These are phyloP conservation scores for Nebria ingens DNA, from an alignment of 1,140 invertebrate species.

Conservation along the genomic window DNA sequence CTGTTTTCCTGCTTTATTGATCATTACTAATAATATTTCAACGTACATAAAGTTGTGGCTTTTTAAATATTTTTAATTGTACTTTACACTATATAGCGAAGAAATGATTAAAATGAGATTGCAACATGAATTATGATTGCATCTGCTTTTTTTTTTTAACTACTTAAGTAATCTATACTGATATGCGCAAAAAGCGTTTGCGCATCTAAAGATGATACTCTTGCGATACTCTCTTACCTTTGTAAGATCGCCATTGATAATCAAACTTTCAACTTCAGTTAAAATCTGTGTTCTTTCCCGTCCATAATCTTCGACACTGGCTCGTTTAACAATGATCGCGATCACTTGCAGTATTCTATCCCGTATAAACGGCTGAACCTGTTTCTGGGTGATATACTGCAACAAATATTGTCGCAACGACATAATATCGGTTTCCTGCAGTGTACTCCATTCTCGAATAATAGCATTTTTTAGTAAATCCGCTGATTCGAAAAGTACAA, in stretches of 20 bases:
- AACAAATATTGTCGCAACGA: slow-evolving; percentile 69
- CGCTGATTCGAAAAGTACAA: slow-evolving; percentile 79
- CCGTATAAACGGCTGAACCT: slow-evolving; percentile 47
- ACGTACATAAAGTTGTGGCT: no score
- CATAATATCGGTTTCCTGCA: slow-evolving; percentile 54
- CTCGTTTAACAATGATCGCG: slow-evolving; percentile 77
- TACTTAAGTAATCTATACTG: no score
- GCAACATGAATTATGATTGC: no score
- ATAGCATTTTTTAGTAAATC: slow-evolving; percentile 73
- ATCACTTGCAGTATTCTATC: slow-evolving; percentile 65
- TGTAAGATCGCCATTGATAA: slow-evolving; percentile 49
- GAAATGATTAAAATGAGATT: no score
- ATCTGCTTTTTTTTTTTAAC: no score
- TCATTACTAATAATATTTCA: no score
- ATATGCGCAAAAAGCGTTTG: no score
- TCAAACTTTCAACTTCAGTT: slow-evolving; percentile 59
- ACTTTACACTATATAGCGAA: no score
- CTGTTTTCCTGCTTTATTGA: background rate
- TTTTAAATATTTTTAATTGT: no score
- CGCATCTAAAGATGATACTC: no score
- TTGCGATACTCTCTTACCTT: no score
- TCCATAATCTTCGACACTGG: slow-evolving; percentile 60
- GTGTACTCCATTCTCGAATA: slow-evolving; percentile 67
- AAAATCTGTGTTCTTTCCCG: slow-evolving; percentile 57
- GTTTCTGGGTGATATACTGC: slow-evolving; percentile 59